These are phyloP conservation scores for Polyploca ridens DNA, from an alignment of 2,888 invertebrate genomes.

Conservation along the genomic window DNA sequence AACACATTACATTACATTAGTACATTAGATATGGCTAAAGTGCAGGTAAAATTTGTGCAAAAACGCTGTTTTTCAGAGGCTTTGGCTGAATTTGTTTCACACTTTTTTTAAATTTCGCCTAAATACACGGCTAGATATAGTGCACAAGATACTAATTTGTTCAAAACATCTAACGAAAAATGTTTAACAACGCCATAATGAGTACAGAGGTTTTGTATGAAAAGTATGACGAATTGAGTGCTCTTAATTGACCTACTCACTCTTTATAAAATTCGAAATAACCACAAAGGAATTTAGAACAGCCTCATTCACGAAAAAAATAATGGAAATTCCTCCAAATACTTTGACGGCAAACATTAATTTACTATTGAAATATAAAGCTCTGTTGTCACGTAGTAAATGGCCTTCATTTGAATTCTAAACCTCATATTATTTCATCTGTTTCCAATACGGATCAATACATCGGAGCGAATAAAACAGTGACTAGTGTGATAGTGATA, in stretches of 20 bases:
- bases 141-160: no score
- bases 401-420: constrained; percentile 3
- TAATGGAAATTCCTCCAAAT: not conserved
- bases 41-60: no score
- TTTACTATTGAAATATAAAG: not conserved
- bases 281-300: not conserved
- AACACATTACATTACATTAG: no score
- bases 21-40: no score
- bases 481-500: constrained; percentile 16
- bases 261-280: not conserved
- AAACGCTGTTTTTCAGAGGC: no score
- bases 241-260: not conserved
- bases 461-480: not conserved
- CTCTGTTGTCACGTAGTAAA: not conserved
- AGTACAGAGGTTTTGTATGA: no score
- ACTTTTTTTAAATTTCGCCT: no score
- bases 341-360: constrained; percentile 1
- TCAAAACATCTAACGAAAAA: no score
- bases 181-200: no score
- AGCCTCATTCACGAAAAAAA: not conserved
- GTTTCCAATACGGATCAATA: not conserved
- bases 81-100: no score
- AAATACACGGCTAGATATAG: no score
- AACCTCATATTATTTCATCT: not conserved
- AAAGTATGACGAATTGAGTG: no score